Evolutionary conservation across 2,888 invertebrate genomes (phyloP).

Genomic region (Pristionchus fissidentatus): DNA sequence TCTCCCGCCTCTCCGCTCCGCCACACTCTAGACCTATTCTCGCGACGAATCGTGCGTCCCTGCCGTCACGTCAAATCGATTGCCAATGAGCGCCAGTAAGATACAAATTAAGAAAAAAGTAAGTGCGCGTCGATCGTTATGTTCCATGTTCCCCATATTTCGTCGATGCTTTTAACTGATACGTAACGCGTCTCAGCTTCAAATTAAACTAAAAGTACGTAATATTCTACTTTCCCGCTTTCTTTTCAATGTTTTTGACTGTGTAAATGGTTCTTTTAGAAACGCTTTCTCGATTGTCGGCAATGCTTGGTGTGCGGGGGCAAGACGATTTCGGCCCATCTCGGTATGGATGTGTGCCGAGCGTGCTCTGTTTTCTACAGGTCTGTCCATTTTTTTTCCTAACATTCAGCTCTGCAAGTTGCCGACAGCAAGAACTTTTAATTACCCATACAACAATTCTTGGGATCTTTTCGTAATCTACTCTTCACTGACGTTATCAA

Average conservation of each 20-base stretch:
- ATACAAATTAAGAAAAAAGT: background rate
- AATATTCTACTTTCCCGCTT: background rate
- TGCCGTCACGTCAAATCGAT: too few species aligned
- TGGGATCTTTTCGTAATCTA: too few species aligned
- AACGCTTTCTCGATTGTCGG: conserved; percentile 15
- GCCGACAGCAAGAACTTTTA: too few species aligned
- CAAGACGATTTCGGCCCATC: conserved; percentile 19
- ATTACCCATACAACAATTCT: too few species aligned
- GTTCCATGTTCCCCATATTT: too few species aligned
- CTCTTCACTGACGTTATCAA: too few species aligned
- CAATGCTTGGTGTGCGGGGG: conserved; percentile 26
- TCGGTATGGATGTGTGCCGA: conserved; percentile 13
- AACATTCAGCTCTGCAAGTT: background rate
- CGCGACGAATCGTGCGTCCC: background rate
- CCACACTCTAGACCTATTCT: background rate
- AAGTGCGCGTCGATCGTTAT: too few species aligned
- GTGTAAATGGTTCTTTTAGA: background rate
- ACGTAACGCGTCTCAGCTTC: background rate
- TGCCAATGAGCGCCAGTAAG: background rate
- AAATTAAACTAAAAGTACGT: background rate
- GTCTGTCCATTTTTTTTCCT: background rate
- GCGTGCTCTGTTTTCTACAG: conserved; percentile 6
- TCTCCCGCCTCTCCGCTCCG: background rate
- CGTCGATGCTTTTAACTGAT: background rate
- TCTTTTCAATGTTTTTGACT: too few species aligned